A percentile compares a stretch with the other conserved stretches of the same genome.
Evolutionary conservation across 1,140 invertebrate species (phyloP).

Genomic region (Trichomalopsis sarcophagae): DNA sequence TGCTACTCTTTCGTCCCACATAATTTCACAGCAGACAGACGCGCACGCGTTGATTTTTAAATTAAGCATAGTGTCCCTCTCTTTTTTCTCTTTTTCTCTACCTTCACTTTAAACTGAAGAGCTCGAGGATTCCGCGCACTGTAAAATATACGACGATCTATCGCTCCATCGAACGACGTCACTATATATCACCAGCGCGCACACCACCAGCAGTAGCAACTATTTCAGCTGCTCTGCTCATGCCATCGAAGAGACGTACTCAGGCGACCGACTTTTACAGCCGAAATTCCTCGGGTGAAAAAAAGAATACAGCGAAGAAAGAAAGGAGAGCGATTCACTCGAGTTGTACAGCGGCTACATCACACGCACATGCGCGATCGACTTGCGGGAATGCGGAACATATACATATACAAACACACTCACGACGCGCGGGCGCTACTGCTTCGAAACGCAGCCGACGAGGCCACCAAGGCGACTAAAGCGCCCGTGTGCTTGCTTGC

Average conservation of each 20-base stretch:
- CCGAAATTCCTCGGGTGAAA: not conserved
- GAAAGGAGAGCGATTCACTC: not conserved
- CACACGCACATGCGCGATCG: conserved; percentile 3
- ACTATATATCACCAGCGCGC: not conserved
- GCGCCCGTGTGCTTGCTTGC: not conserved
- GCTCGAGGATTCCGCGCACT: not conserved
- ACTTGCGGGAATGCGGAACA: not conserved
- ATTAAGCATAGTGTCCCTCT: too few species aligned
- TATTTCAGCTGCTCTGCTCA: too few species aligned
- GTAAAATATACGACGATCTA: not conserved
- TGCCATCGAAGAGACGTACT: not conserved
- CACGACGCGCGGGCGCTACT: not conserved
- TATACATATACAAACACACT: not conserved
- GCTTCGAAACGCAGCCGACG: conserved; percentile 36
- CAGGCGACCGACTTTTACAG: not conserved
- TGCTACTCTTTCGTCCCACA: not conserved
- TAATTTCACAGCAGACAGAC: too few species aligned
- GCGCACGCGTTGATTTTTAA: not conserved
- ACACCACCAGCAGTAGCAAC: not conserved
- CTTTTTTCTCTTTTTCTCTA: not conserved
- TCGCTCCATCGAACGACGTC: not conserved
- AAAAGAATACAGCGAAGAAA: not conserved
- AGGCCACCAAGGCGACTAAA: conserved; percentile 50
- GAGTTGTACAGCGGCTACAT: not conserved
- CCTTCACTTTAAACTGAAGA: not conserved